phyloP scores from a whole-genome alignment of 2,797 vertebrate genomes.

The Gallinago solitaria region DNA sequence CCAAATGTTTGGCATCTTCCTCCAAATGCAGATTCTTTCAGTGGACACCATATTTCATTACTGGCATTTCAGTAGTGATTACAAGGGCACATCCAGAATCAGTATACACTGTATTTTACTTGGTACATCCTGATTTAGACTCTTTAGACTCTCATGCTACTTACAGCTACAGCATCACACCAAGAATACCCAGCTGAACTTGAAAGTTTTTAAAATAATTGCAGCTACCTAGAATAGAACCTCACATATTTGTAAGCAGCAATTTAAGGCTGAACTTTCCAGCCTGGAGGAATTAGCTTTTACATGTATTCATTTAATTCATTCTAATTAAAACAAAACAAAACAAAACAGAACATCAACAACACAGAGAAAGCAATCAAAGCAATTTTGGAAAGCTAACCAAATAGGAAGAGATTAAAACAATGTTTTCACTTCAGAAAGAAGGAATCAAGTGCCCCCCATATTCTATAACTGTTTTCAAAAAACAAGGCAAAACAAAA shows the following conservation, averaged over 20 bases:
- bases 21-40: neutral
- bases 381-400: neutral
- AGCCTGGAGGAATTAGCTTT: neutral
- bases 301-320: neutral
- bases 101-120: neutral
- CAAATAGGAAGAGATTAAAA: neutral
- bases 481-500: neutral
- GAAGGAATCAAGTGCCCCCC: neutral
- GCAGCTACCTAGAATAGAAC: neutral
- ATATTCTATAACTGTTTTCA: neutral
- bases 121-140: neutral
- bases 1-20: neutral
- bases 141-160: neutral
- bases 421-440: neutral
- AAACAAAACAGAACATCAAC: fast-evolving
- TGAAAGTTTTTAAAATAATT: neutral
- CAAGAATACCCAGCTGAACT: neutral
- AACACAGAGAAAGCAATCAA: neutral
- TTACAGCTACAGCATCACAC: neutral
- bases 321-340: neutral
- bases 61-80: neutral
- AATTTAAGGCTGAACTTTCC: neutral
- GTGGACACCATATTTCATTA: neutral
- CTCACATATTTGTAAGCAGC: neutral
- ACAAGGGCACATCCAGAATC: neutral